A percentile compares a stretch with the other conserved stretches of the same genome.
Evolutionary conservation across 2,888 invertebrate species (phyloP).

Genomic region (Pseudoips prasinana): DNA sequence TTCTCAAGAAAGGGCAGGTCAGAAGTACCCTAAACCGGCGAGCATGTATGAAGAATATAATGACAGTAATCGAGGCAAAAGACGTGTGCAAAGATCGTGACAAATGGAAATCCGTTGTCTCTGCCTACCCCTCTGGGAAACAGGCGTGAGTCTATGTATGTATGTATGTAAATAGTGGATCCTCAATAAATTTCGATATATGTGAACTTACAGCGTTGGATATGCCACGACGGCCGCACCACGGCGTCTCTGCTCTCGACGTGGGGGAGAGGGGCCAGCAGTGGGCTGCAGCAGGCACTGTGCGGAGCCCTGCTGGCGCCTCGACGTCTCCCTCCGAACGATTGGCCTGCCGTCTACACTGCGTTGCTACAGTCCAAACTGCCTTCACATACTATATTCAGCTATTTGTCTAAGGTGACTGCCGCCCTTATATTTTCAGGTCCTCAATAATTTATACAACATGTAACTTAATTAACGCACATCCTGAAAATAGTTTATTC

Average conservation of each 20-base stretch:
- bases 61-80: too few species aligned
- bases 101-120: too few species aligned
- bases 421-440: background rate
- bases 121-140: too few species aligned
- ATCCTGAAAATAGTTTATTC: too few species aligned
- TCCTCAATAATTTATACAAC: background rate
- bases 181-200: too few species aligned
- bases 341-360: conserved; percentile 45
- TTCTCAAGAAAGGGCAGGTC: too few species aligned
- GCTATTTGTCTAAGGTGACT: conserved; percentile 62
- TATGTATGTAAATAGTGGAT: too few species aligned
- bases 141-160: too few species aligned
- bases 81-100: too few species aligned
- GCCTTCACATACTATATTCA: conserved; percentile 53
- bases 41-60: too few species aligned
- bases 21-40: too few species aligned
- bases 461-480: too few species aligned
- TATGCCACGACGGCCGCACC: conserved; percentile 38
- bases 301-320: conserved; percentile 51
- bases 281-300: conserved; percentile 40
- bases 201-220: conserved; percentile 55
- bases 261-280: conserved; percentile 31
- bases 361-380: conserved; percentile 42
- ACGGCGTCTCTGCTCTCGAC: conserved; percentile 37
- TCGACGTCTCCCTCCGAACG: conserved; percentile 24